Evolutionary conservation across 2,113 vertebrate species (phyloP).

Genomic region (Semnopithecus entellus): DNA sequence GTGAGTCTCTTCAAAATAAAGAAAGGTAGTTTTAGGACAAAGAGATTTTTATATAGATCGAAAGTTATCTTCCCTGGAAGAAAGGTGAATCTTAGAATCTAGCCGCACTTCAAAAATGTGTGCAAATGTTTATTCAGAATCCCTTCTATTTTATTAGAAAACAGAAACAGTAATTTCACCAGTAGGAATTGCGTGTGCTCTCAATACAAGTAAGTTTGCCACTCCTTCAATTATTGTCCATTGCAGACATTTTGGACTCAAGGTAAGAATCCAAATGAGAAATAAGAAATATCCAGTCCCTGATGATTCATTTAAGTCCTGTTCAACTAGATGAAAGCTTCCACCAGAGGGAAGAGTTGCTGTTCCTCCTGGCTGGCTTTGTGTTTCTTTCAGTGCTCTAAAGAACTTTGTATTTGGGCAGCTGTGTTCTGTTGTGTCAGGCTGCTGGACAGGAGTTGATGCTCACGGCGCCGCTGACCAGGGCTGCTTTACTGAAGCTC

Average conservation of each 20-base stretch:
- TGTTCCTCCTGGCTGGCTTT: background rate
- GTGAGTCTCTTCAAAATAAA: slow-evolving; percentile 62
- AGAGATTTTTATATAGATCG: slow-evolving; percentile 2
- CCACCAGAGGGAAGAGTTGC: background rate
- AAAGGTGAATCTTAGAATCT: slow-evolving; percentile 52
- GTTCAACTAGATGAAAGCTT: background rate
- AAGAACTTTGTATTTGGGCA: slow-evolving; percentile 7
- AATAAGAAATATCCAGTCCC: slow-evolving; percentile 58
- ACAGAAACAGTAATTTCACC: slow-evolving; percentile 43
- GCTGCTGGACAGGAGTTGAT: slow-evolving; percentile 92
- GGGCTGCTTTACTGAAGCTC: slow-evolving; percentile 91
- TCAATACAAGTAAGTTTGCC: slow-evolving; percentile 16
- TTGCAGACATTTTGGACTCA: slow-evolving; percentile 39
- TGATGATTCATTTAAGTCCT: slow-evolving; percentile 56
- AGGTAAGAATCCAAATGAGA: slow-evolving; percentile 55
- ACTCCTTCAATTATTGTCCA: slow-evolving; percentile 60
- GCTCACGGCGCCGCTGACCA: slow-evolving; percentile 93
- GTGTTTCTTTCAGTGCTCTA: slow-evolving; percentile 41
- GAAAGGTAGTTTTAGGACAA: slow-evolving; percentile 19
- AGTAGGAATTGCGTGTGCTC: background rate
- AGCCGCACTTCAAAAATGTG: slow-evolving; percentile 55
- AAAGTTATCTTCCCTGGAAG: slow-evolving; percentile 64
- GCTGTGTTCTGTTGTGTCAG: slow-evolving; percentile 70
- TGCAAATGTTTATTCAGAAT: slow-evolving; percentile 62
- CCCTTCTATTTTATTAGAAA: slow-evolving; percentile 65